Evolutionary conservation across 92 coral and sea anemone species (phyloP).

Genomic region (Parazoanthus swiftii): DNA sequence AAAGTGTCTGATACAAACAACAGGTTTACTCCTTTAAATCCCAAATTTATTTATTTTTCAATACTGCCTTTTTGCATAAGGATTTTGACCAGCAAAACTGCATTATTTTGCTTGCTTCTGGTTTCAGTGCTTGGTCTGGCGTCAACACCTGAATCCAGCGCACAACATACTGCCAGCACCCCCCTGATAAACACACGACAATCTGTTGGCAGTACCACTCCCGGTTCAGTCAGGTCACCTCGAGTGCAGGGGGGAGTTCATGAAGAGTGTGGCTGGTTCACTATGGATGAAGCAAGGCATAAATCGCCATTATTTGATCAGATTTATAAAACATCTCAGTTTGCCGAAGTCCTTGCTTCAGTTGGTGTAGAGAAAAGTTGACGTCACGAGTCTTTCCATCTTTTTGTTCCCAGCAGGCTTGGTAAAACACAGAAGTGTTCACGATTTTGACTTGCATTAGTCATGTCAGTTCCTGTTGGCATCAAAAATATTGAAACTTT

Average conservation of each 20-base stretch:
- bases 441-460: too few relatives aligned
- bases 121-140: neutral
- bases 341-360: constrained; percentile 58
- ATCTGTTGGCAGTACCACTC: neutral
- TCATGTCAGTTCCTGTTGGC: too few relatives aligned
- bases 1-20: too few relatives aligned
- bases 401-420: neutral
- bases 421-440: too few relatives aligned
- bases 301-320: constrained; percentile 82
- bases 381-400: neutral
- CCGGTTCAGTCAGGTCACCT: constrained; percentile 67
- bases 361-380: constrained; percentile 9
- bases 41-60: too few relatives aligned
- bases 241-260: constrained; percentile 84
- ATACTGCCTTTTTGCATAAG: too few relatives aligned
- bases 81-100: too few relatives aligned
- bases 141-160: neutral
- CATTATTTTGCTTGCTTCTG: neutral
- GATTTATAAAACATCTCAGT: constrained; percentile 64
- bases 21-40: too few relatives aligned
- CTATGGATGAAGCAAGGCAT: constrained; percentile 70
- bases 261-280: constrained; percentile 96
- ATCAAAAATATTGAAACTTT: too few relatives aligned
- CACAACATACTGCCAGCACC: neutral
- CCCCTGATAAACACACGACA: neutral